A percentile compares a stretch with the other conserved stretches of the same genome.
These are phyloP conservation scores for Pristionchus entomophagus DNA, from an alignment of 2,888 invertebrate species.

Conservation along the genomic window DNA sequence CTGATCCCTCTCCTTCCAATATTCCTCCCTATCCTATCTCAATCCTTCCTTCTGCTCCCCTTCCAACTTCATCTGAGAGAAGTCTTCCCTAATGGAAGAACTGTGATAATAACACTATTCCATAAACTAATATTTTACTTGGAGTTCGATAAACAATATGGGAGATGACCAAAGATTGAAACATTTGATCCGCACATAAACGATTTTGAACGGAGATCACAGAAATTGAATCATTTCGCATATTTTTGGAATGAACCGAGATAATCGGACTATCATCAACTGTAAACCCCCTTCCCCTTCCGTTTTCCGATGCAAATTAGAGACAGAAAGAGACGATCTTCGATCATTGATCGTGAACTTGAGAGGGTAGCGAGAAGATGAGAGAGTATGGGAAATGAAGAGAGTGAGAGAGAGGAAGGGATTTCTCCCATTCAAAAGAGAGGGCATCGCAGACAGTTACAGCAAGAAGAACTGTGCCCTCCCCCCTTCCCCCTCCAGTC, in stretches of 20 bases:
- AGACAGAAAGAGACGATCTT: not conserved
- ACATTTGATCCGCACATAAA: not conserved
- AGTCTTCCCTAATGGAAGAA: not conserved
- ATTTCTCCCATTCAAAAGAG: not conserved
- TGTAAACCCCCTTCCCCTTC: not conserved
- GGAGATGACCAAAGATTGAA: not conserved
- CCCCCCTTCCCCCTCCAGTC: not conserved
- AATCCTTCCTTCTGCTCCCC: constrained; percentile 12
- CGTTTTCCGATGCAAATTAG: not conserved
- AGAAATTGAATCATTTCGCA: not conserved
- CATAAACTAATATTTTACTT: not conserved
- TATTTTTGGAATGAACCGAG: not conserved
- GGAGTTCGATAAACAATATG: not conserved
- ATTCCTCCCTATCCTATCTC: constrained; percentile 9
- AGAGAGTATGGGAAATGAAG: not conserved
- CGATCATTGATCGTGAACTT: not conserved
- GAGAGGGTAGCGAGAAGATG: not conserved
- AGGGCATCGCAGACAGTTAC: not conserved
- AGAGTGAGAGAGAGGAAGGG: not conserved
- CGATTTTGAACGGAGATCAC: not conserved
- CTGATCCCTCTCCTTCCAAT: not conserved
- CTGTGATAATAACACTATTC: not conserved
- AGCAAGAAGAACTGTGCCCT: not conserved
- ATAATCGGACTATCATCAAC: not conserved
- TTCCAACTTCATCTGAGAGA: not conserved